Conservation (phyloP, 1,140 invertebrate genomes). For the Monomorium pharaonis region DNA sequence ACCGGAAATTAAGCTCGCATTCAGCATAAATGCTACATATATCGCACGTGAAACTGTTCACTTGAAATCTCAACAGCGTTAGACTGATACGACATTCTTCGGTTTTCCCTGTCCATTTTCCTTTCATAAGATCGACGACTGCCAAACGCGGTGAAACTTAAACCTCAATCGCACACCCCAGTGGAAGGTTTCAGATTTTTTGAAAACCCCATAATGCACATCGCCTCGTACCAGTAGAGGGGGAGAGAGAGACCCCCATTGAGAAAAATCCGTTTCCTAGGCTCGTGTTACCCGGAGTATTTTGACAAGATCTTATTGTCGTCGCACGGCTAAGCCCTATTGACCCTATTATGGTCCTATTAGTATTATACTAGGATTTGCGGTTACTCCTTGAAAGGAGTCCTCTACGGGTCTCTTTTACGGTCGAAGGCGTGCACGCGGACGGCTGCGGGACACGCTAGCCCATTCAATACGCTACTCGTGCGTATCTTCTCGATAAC, state of each 20-base stretch:
- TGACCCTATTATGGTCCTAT: conserved; percentile 85
- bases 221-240: conserved; percentile 47
- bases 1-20: conserved; percentile 13
- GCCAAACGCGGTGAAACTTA: conserved; percentile 78
- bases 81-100: conserved; percentile 51
- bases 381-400: conserved; percentile 80
- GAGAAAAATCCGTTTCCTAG: conserved; percentile 84
- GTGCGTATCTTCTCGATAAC: conserved; percentile 35
- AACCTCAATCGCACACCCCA: conserved; percentile 77
- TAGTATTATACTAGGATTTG: conserved; percentile 85
- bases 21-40: background rate
- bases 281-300: conserved; percentile 84
- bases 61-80: conserved; percentile 69
- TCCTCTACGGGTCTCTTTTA: conserved; percentile 74
- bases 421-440: conserved; percentile 54
- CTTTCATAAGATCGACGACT: conserved; percentile 51
- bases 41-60: conserved; percentile 70
- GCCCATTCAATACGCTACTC: conserved; percentile 39
- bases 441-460: conserved; percentile 43
- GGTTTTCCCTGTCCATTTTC: conserved; percentile 50
- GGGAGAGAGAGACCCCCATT: conserved; percentile 76
- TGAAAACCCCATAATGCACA: conserved; percentile 77
- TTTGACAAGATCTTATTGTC: conserved; percentile 86
- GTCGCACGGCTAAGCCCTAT: conserved; percentile 82
- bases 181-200: conserved; percentile 80